These are phyloP conservation scores for Amiota minor DNA, from an alignment of 2,888 invertebrate species.

Conservation along the genomic window DNA sequence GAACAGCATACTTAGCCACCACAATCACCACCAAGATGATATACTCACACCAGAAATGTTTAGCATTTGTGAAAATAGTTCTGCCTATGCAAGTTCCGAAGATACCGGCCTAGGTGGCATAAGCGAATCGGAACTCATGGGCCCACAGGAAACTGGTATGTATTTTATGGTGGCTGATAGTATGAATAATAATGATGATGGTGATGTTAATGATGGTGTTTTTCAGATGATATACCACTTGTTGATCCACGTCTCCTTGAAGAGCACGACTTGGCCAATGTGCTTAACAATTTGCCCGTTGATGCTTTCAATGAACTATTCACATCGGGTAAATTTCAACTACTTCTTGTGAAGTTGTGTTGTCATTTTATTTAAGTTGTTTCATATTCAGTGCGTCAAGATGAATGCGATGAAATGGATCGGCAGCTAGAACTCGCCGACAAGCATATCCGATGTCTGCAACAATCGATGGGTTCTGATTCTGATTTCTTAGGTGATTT, in stretches of 20 bases:
- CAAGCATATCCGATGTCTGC: constrained; percentile 81
- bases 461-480: constrained; percentile 76
- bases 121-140: constrained; percentile 78
- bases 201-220: neutral
- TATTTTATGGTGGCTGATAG: constrained; percentile 21
- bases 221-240: constrained; percentile 76
- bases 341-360: constrained; percentile 18
- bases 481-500: constrained; percentile 71
- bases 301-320: constrained; percentile 89
- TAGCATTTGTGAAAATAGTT: constrained; percentile 77
- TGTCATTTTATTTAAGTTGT: constrained; percentile 19
- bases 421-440: constrained; percentile 87
- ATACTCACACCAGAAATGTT: constrained; percentile 71
- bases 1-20: constrained; percentile 46
- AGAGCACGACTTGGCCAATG: constrained; percentile 84
- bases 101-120: constrained; percentile 77
- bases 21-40: constrained; percentile 44
- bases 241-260: constrained; percentile 78
- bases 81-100: constrained; percentile 79
- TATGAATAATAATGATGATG: neutral
- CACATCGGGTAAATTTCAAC: constrained; percentile 77
- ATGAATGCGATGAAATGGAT: constrained; percentile 91
- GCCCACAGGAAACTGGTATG: constrained; percentile 74
- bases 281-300: constrained; percentile 84
- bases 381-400: constrained; percentile 75